These are phyloP conservation scores for Petromus typicus DNA, from an alignment of 2,113 vertebrate genomes.

Conservation along the genomic window DNA sequence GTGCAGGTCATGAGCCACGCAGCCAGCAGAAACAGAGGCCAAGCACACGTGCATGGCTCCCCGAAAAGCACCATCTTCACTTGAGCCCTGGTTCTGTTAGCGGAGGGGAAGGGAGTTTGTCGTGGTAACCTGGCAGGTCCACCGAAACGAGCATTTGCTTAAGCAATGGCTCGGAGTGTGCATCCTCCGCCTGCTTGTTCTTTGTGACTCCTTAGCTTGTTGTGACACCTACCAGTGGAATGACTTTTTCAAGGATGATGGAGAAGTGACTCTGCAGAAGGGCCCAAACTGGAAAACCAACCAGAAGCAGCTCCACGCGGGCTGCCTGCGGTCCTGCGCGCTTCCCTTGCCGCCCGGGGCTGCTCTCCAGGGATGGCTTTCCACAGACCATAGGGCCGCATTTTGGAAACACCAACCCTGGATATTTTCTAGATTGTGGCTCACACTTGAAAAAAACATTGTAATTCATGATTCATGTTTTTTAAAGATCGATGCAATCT, in stretches of 20 bases:
- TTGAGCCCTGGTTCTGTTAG: background rate
- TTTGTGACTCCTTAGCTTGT: background rate
- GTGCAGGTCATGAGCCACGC: background rate
- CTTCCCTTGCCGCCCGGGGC: background rate
- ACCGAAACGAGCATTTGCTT: background rate
- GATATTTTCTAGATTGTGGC: background rate
- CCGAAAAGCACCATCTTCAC: background rate
- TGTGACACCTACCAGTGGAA: background rate
- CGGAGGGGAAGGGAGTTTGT: background rate
- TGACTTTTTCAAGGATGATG: background rate
- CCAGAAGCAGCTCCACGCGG: background rate
- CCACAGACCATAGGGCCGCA: background rate
- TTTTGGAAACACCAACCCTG: conserved; percentile 4
- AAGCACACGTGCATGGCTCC: background rate
- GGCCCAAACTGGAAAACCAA: background rate
- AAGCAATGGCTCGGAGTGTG: background rate
- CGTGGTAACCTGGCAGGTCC: background rate
- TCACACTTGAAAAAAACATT: conserved; percentile 19
- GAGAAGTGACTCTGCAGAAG: background rate
- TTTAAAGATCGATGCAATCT: background rate
- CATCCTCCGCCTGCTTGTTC: background rate
- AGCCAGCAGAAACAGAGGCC: background rate
- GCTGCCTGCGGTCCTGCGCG: background rate
- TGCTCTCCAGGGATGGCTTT: background rate
- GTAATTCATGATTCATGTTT: conserved; percentile 31